Evolutionary conservation across 2,888 invertebrate species (phyloP).

Genomic region (Hecatera dysodea): DNA sequence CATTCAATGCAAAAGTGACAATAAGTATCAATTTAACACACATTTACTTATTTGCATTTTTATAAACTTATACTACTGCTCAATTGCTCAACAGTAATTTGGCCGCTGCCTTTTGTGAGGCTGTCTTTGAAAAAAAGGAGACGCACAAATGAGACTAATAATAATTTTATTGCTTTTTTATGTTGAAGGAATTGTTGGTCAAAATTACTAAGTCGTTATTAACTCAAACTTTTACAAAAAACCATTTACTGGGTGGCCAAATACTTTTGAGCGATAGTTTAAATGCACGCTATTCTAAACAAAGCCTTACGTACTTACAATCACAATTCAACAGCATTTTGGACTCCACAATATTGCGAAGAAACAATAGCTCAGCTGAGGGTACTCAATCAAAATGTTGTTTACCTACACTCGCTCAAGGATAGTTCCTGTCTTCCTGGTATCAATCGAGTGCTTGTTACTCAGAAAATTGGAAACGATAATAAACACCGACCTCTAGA

Average conservation of each 20-base stretch:
- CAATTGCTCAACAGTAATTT: no score
- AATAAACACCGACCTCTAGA: conserved; percentile 27
- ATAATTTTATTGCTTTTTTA: no score
- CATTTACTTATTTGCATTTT: not conserved
- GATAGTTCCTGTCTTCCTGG: not conserved
- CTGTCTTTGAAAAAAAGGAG: no score
- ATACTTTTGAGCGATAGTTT: no score
- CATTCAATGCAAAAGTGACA: not conserved
- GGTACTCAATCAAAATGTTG: conserved; percentile 40
- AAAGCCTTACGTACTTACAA: not conserved
- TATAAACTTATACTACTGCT: no score
- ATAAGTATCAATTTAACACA: not conserved
- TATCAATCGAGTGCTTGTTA: conserved; percentile 22
- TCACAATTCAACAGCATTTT: conserved; percentile 22
- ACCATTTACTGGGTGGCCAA: no score
- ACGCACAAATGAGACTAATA: no score
- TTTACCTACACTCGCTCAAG: conserved; percentile 16
- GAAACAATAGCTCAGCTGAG: conserved; percentile 22
- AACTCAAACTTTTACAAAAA: no score
- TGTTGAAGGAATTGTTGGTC: no score
- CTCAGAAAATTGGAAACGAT: conserved; percentile 21
- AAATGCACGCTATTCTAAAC: not conserved
- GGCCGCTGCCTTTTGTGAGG: no score
- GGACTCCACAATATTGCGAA: conserved; percentile 19
- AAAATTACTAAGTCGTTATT: no score